A percentile compares a stretch with the other conserved stretches of the same genome.
phyloP scores from a whole-genome alignment of 2,113 vertebrate genomes.

The Pseudorectes ferrugineus region DNA sequence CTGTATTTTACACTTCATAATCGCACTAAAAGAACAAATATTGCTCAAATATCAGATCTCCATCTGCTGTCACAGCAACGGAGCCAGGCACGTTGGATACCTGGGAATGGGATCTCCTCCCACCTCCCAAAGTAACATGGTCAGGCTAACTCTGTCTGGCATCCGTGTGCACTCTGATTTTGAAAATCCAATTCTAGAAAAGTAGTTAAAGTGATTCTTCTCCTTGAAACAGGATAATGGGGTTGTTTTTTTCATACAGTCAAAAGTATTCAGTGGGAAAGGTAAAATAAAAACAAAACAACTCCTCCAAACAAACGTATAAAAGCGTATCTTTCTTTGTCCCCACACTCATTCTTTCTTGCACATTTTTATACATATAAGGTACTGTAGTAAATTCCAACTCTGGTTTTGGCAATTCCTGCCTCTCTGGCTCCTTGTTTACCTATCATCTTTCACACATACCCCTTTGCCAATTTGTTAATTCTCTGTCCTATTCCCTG shows the following conservation, averaged over 20 bases:
- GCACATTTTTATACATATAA: not conserved
- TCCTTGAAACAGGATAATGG: not conserved
- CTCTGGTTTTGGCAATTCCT: slow-evolving; percentile 17
- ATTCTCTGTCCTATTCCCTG: not conserved
- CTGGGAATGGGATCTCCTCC: not conserved
- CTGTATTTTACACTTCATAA: not conserved
- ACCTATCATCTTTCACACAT: slow-evolving; percentile 42
- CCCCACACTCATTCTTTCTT: not conserved
- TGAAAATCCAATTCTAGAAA: not conserved
- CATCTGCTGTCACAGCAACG: fast-evolving
- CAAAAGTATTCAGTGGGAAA: not conserved
- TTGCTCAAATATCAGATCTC: not conserved
- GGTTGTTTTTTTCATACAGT: not conserved
- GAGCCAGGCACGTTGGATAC: not conserved
- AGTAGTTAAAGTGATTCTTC: not conserved
- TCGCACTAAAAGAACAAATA: not conserved
- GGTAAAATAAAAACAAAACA: not conserved
- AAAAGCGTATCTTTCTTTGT: not conserved
- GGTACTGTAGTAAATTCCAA: not conserved
- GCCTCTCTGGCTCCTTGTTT: slow-evolving; percentile 11
- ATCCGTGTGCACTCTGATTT: not conserved
- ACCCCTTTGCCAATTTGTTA: not conserved
- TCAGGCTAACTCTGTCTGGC: not conserved
- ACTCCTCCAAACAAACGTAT: not conserved
- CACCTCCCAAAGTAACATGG: not conserved